A percentile compares a stretch with the other conserved stretches of the same genome.
Evolutionary conservation across 2,113 vertebrate genomes (phyloP).

Genomic region (Nycticorax nycticorax): DNA sequence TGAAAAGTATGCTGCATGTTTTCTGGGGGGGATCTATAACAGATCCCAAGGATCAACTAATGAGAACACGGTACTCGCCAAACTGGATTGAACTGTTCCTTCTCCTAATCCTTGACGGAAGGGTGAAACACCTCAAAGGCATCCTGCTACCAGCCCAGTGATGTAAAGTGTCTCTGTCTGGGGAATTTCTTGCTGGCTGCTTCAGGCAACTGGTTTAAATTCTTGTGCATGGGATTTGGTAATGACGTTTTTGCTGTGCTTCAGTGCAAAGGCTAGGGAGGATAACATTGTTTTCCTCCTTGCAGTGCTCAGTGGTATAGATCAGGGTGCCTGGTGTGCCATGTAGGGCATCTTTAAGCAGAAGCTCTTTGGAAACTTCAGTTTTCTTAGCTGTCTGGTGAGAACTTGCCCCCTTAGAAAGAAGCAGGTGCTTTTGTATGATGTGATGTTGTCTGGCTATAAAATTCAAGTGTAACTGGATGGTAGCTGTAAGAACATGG

Average conservation of each 20-base stretch:
- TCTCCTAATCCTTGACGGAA: background rate
- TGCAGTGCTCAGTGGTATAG: background rate
- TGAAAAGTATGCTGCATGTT: background rate
- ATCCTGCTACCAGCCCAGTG: constrained; percentile 2
- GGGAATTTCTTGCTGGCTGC: constrained; percentile 15
- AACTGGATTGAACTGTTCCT: background rate
- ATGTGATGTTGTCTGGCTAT: background rate
- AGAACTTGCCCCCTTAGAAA: background rate
- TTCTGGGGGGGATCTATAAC: background rate
- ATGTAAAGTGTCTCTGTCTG: constrained; percentile 25
- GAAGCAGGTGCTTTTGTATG: background rate
- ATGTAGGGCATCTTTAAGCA: background rate
- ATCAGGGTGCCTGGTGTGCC: background rate
- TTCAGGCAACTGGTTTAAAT: constrained; percentile 30
- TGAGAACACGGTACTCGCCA: background rate
- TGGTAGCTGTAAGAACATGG: background rate
- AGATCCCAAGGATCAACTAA: background rate
- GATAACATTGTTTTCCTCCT: background rate
- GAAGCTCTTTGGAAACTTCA: background rate
- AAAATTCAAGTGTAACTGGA: background rate
- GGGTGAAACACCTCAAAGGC: constrained; percentile 8
- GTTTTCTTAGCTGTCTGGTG: background rate
- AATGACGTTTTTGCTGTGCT: background rate
- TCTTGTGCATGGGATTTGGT: background rate
- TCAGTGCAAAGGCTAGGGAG: background rate